Evolutionary conservation across 1,140 invertebrate genomes (phyloP), one percentile per base, ranked within the genome.

Genomic region (Eriosoma lanigerum): DNA sequence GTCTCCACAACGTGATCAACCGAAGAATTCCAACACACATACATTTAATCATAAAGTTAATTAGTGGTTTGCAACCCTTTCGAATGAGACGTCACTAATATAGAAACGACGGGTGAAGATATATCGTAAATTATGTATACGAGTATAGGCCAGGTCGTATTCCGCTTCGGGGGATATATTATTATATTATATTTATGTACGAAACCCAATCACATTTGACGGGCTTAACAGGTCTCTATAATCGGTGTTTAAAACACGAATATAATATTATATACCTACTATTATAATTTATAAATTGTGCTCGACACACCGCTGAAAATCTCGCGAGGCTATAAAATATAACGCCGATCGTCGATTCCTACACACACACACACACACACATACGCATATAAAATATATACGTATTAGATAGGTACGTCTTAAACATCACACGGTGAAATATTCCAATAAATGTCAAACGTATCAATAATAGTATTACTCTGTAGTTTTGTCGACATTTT

Each of bases 61-160:
- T 76, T 76, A 76, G 73, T 38, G 73, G 73, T 76, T 76, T 76
- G 73, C 73, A 58, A 76, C 73, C 73, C 73, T 76, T 76, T 76
- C 54, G 73, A 76, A 73, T 52, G 12, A 48, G 66, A 50, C 66
- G 66, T 70, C 50, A 70, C 46, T 50, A 44, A 70, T 48, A 24
- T 56, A 48, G 19, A 29, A 44, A n/a, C 19, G 19, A 64, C 62
- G 62, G 62, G 32, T 13, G 62, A 64, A 38, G 15, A 44, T 29
- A 19, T n/a, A n/a, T n/a, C n/a, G n/a, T n/a, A n/a, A n/a, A 1
- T 29, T 29, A 19, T 29, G 32, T 5, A 64, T 64, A 44, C n/a
- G n/a, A n/a, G n/a, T n/a, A 38, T 64, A 64, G 32, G 15, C 32
- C 32, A 44, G 32, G 62, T 38, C 2, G 29, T 17, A 64, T 64